Percentiles rank a stretch among this genome's conserved stretches.
Conservation (phyloP, 2,797 vertebrate genomes). For the Erpetoichthys calabaricus region DNA sequence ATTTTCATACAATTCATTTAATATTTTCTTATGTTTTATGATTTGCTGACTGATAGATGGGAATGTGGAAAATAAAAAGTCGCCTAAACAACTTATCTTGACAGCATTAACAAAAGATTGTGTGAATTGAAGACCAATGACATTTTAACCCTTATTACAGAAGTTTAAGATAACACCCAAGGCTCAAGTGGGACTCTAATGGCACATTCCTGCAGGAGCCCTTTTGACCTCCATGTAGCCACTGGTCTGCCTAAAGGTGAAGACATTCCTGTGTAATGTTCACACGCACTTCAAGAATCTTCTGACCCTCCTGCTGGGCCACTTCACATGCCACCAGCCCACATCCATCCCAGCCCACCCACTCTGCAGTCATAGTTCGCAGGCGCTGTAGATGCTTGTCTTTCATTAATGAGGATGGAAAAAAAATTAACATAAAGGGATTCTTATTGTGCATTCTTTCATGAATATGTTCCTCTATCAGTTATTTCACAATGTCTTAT, state of each 20-base stretch:
- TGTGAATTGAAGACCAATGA: not conserved
- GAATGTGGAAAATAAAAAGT: too few species aligned
- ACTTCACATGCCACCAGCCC: slow-evolving; percentile 13
- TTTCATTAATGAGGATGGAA: not conserved
- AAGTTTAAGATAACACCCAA: not conserved
- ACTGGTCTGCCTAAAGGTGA: slow-evolving; percentile 21
- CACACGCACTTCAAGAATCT: slow-evolving; percentile 24
- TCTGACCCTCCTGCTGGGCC: slow-evolving; percentile 24
- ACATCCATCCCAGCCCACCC: slow-evolving; percentile 9
- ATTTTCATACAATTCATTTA: too few species aligned
- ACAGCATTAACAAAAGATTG: too few species aligned
- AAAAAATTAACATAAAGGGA: too few species aligned
- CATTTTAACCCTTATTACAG: not conserved
- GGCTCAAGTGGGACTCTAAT: not conserved
- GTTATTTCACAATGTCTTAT: too few species aligned
- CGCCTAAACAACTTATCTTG: too few species aligned
- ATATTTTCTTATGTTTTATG: too few species aligned
- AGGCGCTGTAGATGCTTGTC: not conserved
- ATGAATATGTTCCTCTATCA: too few species aligned
- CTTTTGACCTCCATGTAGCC: slow-evolving; percentile 30
- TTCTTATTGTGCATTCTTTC: too few species aligned
- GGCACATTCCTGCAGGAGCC: slow-evolving; percentile 15
- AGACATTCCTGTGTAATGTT: slow-evolving; percentile 28
- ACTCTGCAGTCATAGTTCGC: not conserved
- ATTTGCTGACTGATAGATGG: too few species aligned